These are phyloP conservation scores for Hydractinia echinata DNA, from an alignment of 30 jellyfish, hydroid and myxozoan species.

Conservation along the genomic window DNA sequence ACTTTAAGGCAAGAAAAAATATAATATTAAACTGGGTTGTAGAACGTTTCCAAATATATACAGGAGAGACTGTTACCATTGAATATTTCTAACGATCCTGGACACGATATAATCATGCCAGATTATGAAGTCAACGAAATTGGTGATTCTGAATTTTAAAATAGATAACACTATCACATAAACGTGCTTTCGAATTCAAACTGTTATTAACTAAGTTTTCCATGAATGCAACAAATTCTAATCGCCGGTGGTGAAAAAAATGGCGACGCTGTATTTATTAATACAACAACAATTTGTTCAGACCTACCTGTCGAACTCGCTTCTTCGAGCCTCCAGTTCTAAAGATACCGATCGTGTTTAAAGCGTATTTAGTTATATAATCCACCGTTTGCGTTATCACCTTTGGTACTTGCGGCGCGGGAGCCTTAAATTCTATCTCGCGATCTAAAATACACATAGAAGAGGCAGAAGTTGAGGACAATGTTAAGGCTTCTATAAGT, in stretches of 20 bases:
- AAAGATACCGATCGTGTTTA: slow-evolving; percentile 74
- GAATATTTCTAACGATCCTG: too few species aligned
- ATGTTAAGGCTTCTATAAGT: slow-evolving; percentile 77
- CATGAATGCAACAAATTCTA: neutral
- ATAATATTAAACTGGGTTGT: too few species aligned
- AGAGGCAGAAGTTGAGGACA: slow-evolving; percentile 95
- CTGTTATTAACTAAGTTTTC: neutral
- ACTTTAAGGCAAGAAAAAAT: too few species aligned
- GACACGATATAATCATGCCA: too few species aligned
- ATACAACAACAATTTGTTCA: neutral
- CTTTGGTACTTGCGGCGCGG: slow-evolving; percentile 78
- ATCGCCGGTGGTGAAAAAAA: too few species aligned
- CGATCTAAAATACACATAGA: slow-evolving; percentile 81
- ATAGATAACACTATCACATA: too few species aligned
- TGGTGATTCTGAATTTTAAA: too few species aligned
- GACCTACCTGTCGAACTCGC: slow-evolving; percentile 88
- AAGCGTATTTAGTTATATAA: slow-evolving; percentile 62
- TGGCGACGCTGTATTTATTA: too few species aligned
- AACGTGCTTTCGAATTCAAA: too few species aligned
- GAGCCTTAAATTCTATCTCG: slow-evolving; percentile 72
- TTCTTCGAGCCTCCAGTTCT: slow-evolving; percentile 95
- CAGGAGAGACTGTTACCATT: too few species aligned
- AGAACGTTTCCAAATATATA: too few species aligned
- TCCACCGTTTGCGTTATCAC: slow-evolving; percentile 58
- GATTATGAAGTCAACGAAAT: too few species aligned